phyloP scores from a whole-genome alignment of 2,113 vertebrate genomes.

The Solea solea region DNA sequence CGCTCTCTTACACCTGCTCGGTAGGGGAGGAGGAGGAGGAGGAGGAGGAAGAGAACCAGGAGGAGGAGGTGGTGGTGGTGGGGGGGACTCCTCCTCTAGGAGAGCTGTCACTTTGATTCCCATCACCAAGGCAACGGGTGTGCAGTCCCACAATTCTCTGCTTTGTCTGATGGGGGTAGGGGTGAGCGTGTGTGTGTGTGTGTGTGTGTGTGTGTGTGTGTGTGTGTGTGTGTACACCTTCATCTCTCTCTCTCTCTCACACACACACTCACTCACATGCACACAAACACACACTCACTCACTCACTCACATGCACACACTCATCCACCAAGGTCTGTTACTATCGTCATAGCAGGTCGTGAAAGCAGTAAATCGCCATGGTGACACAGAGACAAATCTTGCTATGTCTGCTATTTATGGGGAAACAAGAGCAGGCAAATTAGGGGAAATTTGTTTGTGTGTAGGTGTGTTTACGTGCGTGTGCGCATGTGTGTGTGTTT shows the following conservation, averaged over 20 bases:
- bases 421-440: constrained; percentile 33
- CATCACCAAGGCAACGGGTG: constrained; percentile 75
- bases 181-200: constrained; percentile 15
- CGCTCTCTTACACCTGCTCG: constrained; percentile 73
- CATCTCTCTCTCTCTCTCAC: constrained; percentile 22
- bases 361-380: constrained; percentile 59
- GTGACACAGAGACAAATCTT: constrained; percentile 60
- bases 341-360: constrained; percentile 41
- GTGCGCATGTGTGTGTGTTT: constrained; percentile 9
- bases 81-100: constrained; percentile 40
- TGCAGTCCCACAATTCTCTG: constrained; percentile 76
- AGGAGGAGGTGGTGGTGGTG: background rate
- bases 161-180: constrained; percentile 68
- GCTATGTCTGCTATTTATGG: constrained; percentile 62
- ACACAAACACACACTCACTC: constrained; percentile 23
- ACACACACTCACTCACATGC: constrained; percentile 21
- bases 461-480: constrained; percentile 18
- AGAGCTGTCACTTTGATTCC: constrained; percentile 79
- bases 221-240: constrained; percentile 45
- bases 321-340: constrained; percentile 24
- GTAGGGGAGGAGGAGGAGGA: constrained; percentile 31
- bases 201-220: background rate
- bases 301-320: constrained; percentile 30
- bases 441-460: constrained; percentile 36
- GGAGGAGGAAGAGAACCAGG: no score